Evolutionary conservation across 2,888 invertebrate species (phyloP).

Genomic region (Coleophora flavipennella): DNA sequence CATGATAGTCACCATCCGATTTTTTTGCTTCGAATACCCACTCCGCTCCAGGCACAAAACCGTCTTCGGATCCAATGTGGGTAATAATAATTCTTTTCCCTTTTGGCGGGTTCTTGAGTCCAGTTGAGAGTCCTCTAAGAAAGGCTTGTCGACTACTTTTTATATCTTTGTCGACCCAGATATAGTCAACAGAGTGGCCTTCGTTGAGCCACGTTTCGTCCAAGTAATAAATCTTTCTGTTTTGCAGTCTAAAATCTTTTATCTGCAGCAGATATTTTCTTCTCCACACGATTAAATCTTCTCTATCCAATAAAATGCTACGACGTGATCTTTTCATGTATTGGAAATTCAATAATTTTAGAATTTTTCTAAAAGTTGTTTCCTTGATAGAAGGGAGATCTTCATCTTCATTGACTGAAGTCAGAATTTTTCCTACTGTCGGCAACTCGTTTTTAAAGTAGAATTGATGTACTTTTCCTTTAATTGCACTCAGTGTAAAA

Average conservation of each 20-base stretch:
- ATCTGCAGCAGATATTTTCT: conserved; percentile 9
- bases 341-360: conserved; percentile 3
- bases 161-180: conserved; percentile 10
- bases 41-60: conserved; percentile 14
- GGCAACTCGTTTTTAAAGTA: not conserved
- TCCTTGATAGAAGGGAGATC: not conserved
- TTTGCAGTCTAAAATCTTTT: conserved; percentile 8
- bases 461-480: conserved; percentile 1
- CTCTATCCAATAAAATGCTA: conserved; percentile 5
- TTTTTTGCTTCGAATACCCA: conserved; percentile 17
- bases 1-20: conserved; percentile 11
- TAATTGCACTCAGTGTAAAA: not conserved
- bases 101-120: conserved; percentile 13
- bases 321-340: not conserved
- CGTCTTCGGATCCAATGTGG: conserved; percentile 14
- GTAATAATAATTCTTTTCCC: conserved; percentile 15
- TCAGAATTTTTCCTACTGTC: not conserved
- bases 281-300: conserved; percentile 11
- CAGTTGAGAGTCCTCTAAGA: conserved; percentile 11
- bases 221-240: conserved; percentile 10
- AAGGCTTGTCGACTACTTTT: conserved; percentile 11
- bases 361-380: not conserved
- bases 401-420: not conserved
- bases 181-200: conserved; percentile 7
- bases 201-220: conserved; percentile 14